Evolutionary conservation across 64 coral and sea anemone species (phyloP), one percentile per base, ranked within the genome.

Genomic region (Anthopleura sola): DNA sequence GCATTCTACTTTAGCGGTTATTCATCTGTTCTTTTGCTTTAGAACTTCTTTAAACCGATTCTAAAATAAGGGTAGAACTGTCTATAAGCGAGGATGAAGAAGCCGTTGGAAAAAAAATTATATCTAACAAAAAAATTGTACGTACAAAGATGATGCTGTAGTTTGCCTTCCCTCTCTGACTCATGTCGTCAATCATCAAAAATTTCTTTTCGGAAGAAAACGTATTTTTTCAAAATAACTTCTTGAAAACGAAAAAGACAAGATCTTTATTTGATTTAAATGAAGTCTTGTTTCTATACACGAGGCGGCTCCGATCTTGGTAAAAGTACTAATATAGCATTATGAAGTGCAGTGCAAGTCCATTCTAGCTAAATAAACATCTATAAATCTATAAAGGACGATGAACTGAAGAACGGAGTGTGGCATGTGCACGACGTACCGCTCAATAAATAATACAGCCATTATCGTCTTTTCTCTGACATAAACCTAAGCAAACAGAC

Each of bases 391-490:
- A n/a, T n/a, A n/a, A 71, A 29, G 16, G 23, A n/a, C 5, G 7
- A 10, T 62, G 58, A 62, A 62, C 58, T 23, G 23, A n/a, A 26
- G 21, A 62, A 29, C 13, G 66, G 26, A 23, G n/a, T 3, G 21
- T 66, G 60, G 66, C 66, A 71, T 71, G 31, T 71, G 66, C 66
- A 34, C 13, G 66, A 34, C 13, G 66, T 34, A 71, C 31, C 66
- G 66, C 66, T 71, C 66, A 71, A 71, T 71, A 71, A 71, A 71
- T 71, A 71, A 71, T 71, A 32, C 28, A 32, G 12, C 66, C n/a
- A 71, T 71, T 71, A 71, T 15, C n/a, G 66, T 15, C 66, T 71
- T 71, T 71, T 71, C 66, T 20, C 31, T 71, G 66, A 71, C 66
- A 71, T 71, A 71, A 17, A 71, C 66, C 26, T 11, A 71, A 71